These are phyloP conservation scores for Chrysomallon squamiferum DNA, from an alignment of 1,140 invertebrate genomes.

Conservation along the genomic window DNA sequence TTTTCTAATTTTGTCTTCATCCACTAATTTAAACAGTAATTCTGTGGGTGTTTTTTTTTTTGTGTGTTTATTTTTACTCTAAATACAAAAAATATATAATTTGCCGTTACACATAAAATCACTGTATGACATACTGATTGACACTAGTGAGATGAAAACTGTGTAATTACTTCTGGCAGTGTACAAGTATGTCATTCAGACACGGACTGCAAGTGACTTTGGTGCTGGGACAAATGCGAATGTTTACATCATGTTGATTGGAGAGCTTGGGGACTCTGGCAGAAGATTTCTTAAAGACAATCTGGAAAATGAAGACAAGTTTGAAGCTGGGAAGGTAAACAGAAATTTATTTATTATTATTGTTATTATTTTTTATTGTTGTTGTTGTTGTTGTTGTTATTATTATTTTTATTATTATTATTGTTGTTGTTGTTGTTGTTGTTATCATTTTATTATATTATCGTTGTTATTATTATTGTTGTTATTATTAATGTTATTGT, in stretches of 20 bases:
- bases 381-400: not conserved
- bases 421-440: not conserved
- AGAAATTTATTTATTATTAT: not conserved
- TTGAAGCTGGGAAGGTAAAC: constrained; percentile 45
- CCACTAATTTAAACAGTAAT: too few relatives aligned
- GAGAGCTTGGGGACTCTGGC: constrained; percentile 47
- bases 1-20: too few relatives aligned
- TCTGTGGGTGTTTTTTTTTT: too few relatives aligned
- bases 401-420: not conserved
- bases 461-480: too few relatives aligned
- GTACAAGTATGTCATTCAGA: constrained; percentile 45
- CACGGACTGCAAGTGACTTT: constrained; percentile 36
- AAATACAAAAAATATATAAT: too few relatives aligned
- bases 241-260: constrained; percentile 46
- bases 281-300: constrained; percentile 39
- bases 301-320: constrained; percentile 37
- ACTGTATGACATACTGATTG: too few relatives aligned
- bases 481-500: too few relatives aligned
- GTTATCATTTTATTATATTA: not conserved
- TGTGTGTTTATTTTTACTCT: too few relatives aligned
- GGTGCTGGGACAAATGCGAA: constrained; percentile 48
- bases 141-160: too few relatives aligned
- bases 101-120: too few relatives aligned
- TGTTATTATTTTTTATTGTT: not conserved
- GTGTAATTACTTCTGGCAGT: too few relatives aligned